Evolutionary conservation across 1,140 invertebrate species (phyloP).

Genomic region (Olivierus martensii): DNA sequence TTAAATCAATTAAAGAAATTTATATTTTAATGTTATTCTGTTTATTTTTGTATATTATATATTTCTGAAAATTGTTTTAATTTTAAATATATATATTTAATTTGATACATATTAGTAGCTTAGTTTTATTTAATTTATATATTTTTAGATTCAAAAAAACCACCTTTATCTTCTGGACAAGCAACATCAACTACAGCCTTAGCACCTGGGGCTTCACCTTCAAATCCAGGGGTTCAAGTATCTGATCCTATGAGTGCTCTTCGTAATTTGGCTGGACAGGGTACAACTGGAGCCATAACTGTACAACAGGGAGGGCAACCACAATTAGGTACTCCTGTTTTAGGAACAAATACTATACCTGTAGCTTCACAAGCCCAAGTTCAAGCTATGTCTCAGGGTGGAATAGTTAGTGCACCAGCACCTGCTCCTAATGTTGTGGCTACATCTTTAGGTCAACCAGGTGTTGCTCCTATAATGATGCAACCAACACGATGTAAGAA

Average conservation of each 20-base stretch:
- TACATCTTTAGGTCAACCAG: slow-evolving; percentile 9
- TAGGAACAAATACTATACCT: slow-evolving; percentile 3
- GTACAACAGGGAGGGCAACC: slow-evolving; percentile 13
- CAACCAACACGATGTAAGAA: slow-evolving; percentile 14
- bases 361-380: slow-evolving; percentile 1
- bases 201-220: slow-evolving; percentile 1
- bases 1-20: no score
- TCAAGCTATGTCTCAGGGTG: slow-evolving; percentile 3
- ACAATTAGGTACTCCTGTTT: slow-evolving; percentile 6
- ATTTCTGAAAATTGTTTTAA: no score
- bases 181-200: slow-evolving; percentile 3
- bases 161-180: no score
- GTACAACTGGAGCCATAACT: slow-evolving; percentile 12
- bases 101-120: no score
- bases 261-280: slow-evolving; percentile 64
- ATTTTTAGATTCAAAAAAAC: no score
- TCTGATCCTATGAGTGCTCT: slow-evolving; percentile 74
- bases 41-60: no score
- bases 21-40: no score
- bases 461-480: slow-evolving; percentile 18
- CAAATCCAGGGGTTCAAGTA: slow-evolving; percentile 19
- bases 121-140: no score
- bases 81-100: no score
- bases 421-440: slow-evolving; percentile 9
- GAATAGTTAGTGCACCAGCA: slow-evolving; percentile 3